A percentile compares a stretch with the other conserved stretches of the same genome.
Evolutionary conservation across 2,888 invertebrate species (phyloP).

Genomic region (Nephrotoma appendiculata): DNA sequence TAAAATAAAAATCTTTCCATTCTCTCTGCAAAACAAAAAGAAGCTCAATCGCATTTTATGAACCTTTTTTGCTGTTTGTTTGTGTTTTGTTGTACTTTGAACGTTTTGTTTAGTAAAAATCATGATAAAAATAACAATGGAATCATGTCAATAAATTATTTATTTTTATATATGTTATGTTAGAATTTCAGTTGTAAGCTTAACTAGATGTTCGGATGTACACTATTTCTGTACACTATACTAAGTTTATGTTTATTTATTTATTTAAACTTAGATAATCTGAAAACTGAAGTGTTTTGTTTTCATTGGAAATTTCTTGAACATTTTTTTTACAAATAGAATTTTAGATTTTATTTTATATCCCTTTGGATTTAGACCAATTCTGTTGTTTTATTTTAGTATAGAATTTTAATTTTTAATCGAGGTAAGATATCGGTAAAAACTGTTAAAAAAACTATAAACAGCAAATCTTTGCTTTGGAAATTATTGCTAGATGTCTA

Average conservation of each 20-base stretch:
- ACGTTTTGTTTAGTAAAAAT: not conserved
- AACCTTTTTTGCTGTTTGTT: not conserved
- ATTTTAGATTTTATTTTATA: not conserved
- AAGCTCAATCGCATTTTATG: not conserved
- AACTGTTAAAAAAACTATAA: too few relatives aligned
- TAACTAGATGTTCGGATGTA: not conserved
- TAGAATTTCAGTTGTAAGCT: not conserved
- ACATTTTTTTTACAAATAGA: not conserved
- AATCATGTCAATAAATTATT: not conserved
- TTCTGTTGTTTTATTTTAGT: too few relatives aligned
- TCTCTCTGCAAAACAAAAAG: not conserved
- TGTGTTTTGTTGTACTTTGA: not conserved
- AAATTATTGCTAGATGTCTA: too few relatives aligned
- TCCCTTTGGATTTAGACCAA: too few relatives aligned
- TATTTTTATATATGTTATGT: not conserved
- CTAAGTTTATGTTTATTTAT: not conserved
- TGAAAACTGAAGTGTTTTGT: not conserved
- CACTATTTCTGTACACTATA: not conserved
- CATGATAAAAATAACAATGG: not conserved
- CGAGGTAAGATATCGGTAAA: too few relatives aligned
- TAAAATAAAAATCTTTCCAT: not conserved
- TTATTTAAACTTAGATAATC: not conserved
- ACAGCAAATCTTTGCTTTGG: too few relatives aligned
- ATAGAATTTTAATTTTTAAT: too few relatives aligned
- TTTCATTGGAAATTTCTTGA: not conserved